A percentile compares a stretch with the other conserved stretches of the same genome.
Evolutionary conservation across 2,888 invertebrate species (phyloP).

Genomic region (Drepanosiphum platanoidis): DNA sequence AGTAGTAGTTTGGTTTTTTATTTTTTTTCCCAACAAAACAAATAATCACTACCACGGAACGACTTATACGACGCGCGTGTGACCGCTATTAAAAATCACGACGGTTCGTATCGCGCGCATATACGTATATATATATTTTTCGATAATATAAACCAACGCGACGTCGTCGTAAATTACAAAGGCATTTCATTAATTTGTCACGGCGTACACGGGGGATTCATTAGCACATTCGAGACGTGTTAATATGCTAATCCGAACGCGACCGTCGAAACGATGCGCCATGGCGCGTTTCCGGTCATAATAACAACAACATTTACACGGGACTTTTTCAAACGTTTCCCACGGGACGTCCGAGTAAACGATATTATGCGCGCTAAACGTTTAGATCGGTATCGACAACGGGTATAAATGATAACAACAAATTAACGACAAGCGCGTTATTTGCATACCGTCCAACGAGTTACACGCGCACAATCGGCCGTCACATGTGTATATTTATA

Average conservation of each 20-base stretch:
- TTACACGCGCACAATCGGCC: too few species aligned
- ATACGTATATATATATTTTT: too few species aligned
- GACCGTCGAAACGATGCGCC: neutral
- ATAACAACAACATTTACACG: neutral
- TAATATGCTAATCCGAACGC: slow-evolving; percentile 13
- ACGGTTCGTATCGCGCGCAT: too few species aligned
- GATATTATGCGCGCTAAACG: neutral
- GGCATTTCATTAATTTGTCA: slow-evolving; percentile 15
- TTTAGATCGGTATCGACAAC: neutral
- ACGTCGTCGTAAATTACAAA: neutral
- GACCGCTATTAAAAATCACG: too few species aligned
- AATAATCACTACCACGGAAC: too few species aligned
- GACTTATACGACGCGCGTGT: too few species aligned
- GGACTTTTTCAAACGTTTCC: neutral
- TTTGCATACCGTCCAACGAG: neutral
- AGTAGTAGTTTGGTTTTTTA: too few species aligned
- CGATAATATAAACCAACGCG: neutral
- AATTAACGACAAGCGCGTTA: neutral
- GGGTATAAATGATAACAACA: neutral
- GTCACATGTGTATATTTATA: too few species aligned
- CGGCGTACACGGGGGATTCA: slow-evolving; percentile 7
- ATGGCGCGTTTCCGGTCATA: neutral
- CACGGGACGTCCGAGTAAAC: neutral
- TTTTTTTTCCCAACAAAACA: too few species aligned
- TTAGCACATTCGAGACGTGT: neutral